Base-by-base conservation (phyloP, 2,888 invertebrate species). In the Stenodema calcarata region DNA sequence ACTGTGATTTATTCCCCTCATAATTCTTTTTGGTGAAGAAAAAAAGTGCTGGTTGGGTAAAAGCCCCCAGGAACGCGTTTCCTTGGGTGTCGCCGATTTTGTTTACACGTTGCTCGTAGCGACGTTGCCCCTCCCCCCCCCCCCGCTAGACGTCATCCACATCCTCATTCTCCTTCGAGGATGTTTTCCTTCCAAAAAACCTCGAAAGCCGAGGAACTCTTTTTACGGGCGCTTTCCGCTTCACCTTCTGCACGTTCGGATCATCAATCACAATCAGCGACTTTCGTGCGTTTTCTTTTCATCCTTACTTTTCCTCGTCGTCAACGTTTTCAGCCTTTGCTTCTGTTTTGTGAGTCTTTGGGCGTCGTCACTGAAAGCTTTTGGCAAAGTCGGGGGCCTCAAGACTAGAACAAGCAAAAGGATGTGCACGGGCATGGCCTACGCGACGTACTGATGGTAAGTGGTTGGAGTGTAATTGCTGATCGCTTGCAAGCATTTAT, bases 1-100 rank as follows among this genome's bases (percentile, higher is more conserved):
- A 23, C 78, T 14, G 78, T 78, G 78, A 78, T 78, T 78, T 78
- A 78, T 78, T 78, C 44, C 78, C 27, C 41, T 42, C 78, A 78
- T 78, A 78, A 44, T 78, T 78, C 78, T 78, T 78, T 62, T 62
- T 23, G 23, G 62, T 2, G 11, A 44, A 50, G 16, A 16, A 23
- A 62, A 62, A 62, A 62, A 62, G 12, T 23, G 62, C 62, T 62
- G 62, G 1, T 62, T 9, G 62, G 62, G 62, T 62, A 62, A 62
- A 62, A 62, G 62, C 23, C 62, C 62, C 62, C 62, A 62, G 62
- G 62, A 62, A 23, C 62, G 18, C 18, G 62, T 62, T 62, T 23
- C 62, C 23, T 62, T 23, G 62, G 62, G 62, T 62, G 62, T 62
- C 62, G 62, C 62, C 62, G 62, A 62, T 62, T 18, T 62, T 62